phyloP scores from a whole-genome alignment of 2,797 vertebrate genomes.

The Enteromius paludinosus region DNA sequence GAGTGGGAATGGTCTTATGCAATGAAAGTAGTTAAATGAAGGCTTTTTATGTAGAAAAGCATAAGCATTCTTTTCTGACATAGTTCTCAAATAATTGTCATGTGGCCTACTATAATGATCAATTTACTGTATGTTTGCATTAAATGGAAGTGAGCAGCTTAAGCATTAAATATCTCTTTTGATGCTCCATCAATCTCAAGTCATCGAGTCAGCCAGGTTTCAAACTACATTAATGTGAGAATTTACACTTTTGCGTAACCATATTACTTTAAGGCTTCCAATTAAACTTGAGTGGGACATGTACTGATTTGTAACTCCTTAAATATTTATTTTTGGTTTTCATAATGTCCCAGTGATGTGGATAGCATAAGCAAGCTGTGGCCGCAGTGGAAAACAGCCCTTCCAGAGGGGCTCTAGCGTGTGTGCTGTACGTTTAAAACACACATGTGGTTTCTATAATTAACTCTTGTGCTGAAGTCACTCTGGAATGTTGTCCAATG shows the following conservation, averaged over 20 bases:
- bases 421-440: constrained; percentile 48
- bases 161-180: not conserved
- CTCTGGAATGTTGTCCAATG: constrained; percentile 31
- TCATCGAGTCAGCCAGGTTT: not conserved
- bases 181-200: not conserved
- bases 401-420: not conserved
- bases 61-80: too few relatives aligned
- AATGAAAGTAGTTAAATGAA: not conserved
- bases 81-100: not conserved
- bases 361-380: not conserved
- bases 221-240: not conserved
- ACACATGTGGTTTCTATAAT: constrained; percentile 55
- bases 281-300: not conserved
- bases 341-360: constrained; percentile 17
- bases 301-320: constrained; percentile 6
- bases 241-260: constrained; percentile 1
- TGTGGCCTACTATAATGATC: not conserved
- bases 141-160: not conserved
- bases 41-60: not conserved
- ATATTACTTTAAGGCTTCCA: not conserved
- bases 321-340: constrained; percentile 8
- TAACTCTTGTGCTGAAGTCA: constrained; percentile 60
- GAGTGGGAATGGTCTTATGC: too few relatives aligned
- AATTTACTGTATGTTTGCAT: not conserved
- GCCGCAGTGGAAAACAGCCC: constrained; percentile 12